Percentiles rank a stretch among this genome's conserved stretches.
phyloP scores from a whole-genome alignment of 2,797 vertebrate species.

The Sylvia borin region DNA sequence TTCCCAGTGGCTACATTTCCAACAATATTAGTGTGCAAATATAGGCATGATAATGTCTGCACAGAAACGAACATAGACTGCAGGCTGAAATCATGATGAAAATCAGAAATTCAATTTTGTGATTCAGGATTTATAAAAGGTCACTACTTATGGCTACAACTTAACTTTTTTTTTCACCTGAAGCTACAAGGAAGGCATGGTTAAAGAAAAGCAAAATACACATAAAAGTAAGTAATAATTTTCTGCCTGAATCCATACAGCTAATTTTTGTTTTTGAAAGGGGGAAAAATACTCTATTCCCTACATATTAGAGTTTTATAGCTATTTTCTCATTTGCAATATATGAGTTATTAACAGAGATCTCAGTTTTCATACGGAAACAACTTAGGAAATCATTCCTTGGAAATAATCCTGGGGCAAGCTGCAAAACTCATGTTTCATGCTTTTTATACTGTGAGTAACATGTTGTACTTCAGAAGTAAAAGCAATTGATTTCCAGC shows the following conservation, averaged over 20 bases:
- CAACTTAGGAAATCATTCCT: not conserved
- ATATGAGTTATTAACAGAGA: constrained; percentile 23
- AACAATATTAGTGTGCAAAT: not conserved
- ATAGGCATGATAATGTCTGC: not conserved
- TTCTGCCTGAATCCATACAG: not conserved
- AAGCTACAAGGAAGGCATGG: not conserved
- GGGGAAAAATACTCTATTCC: not conserved
- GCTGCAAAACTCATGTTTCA: not conserved
- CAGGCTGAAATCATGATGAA: not conserved
- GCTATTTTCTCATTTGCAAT: constrained; percentile 11
- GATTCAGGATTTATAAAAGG: not conserved
- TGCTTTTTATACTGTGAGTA: constrained; percentile 16
- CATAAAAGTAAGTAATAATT: not conserved
- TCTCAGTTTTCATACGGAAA: constrained; percentile 5
- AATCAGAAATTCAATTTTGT: not conserved
- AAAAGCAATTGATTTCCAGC: constrained; percentile 1
- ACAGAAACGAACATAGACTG: not conserved
- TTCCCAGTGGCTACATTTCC: not conserved
- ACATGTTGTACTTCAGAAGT: not conserved
- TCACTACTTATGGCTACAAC: not conserved
- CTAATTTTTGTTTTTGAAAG: not conserved
- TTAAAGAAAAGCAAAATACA: not conserved
- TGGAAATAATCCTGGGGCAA: constrained; percentile 12
- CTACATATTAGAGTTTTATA: not conserved
- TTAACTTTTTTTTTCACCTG: not conserved